Base-by-base conservation (phyloP, 2,113 vertebrate species). In the Lichenostomus cassidix region DNA sequence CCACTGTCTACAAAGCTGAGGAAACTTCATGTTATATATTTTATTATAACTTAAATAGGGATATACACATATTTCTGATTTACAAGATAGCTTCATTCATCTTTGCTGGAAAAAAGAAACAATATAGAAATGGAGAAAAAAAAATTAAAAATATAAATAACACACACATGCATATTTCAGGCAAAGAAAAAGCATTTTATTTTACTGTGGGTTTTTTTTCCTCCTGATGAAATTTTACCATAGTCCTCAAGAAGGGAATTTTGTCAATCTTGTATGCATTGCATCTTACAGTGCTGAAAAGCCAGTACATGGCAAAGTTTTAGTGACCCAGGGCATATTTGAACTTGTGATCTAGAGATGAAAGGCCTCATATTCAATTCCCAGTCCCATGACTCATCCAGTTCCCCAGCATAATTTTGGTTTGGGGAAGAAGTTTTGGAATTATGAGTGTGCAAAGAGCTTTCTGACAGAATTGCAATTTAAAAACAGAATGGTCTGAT, bases 391-490 rank as follows among this genome's bases (percentile, higher is more conserved):
- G 94, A 97, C 46, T 95, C 96, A 96, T 70, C 23, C 63, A 80
- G 63, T 90, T 84, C 63, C 50, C 63, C 35, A 80, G 55, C 47
- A 95, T 70, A 93, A 87, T 92, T 95, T 96, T 92, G 81, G 70
- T 94, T 96, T 91, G 52, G 75, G 78, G 93, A 92, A 97, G 68
- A 95, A 90, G 33, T 59, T 95, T 93, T 92, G 93, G 82, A 94
- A 94, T 93, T 94, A 80, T 0, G 15, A 85, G 75, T 83, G 53
- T 76, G 37, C 50, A 94, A 92, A 91, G 74, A 77, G n/a, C 31
- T 76, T 87, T 94, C 70, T 18, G 14, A 85, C 49, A 92, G 67
- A 88, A 79, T 2, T 80, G 52, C 55, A 81, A 19, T 86, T 97
- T 92, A 55, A 93, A 95, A 83, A 24, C 42, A 90, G 71, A 85